These are phyloP conservation scores for Agonopterix heracliana DNA, from an alignment of 2,888 invertebrate species.

Conservation along the genomic window DNA sequence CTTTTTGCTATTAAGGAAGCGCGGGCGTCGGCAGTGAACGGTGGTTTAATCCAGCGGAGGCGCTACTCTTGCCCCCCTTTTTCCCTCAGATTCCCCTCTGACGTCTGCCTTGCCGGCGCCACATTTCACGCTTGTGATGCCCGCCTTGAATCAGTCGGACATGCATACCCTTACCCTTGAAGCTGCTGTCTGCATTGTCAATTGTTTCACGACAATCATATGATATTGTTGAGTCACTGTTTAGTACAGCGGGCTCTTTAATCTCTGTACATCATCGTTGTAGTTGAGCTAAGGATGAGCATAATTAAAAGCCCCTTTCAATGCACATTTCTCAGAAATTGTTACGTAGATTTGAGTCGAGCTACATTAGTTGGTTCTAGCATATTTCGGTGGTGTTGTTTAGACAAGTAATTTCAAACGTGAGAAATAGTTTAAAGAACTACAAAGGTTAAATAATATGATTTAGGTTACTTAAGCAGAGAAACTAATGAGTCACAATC, in stretches of 20 bases:
- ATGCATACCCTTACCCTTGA: conserved; percentile 31
- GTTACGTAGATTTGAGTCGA: too few species aligned
- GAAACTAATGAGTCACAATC: conserved; percentile 35
- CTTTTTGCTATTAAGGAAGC: conserved; percentile 64
- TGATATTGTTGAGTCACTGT: neutral
- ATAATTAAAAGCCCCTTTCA: too few species aligned
- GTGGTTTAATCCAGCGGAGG: conserved; percentile 50
- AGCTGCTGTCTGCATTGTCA: conserved; percentile 16
- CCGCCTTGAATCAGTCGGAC: conserved; percentile 27
- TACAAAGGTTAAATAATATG: too few species aligned
- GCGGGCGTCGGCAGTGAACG: conserved; percentile 59
- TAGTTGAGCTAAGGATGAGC: too few species aligned
- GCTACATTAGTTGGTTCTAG: too few species aligned
- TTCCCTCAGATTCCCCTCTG: conserved; percentile 25
- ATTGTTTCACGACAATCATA: conserved; percentile 26
- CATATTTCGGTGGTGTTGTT: too few species aligned
- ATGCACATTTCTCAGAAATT: too few species aligned
- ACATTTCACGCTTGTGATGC: conserved; percentile 49
- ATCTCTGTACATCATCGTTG: neutral
- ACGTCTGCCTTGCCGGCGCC: conserved; percentile 40
- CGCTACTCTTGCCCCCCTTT: conserved; percentile 34
- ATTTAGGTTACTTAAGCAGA: too few species aligned
- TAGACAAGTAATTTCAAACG: too few species aligned
- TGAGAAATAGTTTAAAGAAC: too few species aligned
- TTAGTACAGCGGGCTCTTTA: neutral